Base-by-base conservation (phyloP, 2,888 invertebrate species). In the Cremastobaeus sp. region DNA sequence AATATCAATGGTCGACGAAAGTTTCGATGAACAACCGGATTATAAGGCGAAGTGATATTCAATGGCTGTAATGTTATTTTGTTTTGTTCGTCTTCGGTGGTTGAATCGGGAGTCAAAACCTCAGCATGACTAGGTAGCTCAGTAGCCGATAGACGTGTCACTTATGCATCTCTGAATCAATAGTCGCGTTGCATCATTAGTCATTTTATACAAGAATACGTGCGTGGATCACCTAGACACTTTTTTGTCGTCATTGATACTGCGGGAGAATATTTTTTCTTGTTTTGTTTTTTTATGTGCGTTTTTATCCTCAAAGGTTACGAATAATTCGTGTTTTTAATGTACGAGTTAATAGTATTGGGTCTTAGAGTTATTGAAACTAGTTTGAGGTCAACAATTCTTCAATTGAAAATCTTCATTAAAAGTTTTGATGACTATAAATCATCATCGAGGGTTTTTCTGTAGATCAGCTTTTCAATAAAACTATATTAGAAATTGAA, bases 111-210 rank as follows among this genome's bases (percentile, higher is more conserved):
- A 86, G 85, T 87, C 84, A 82, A 86, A 87, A 86, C 86, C 86
- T 86, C 86, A 86, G 85, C 86, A 85, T 87, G 86, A 86, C 86
- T 87, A 62, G 83, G 85, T 84, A 82, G 81, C 84, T 84, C 83
- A 80, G 82, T 84, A 84, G 84, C 84, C 86, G 85, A 84, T 83
- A 84, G 84, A 86, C 84, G 85, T 85, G 85, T 85, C 86, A 86
- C 85, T 86, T 85, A 82, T 83, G 84, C 84, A 83, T 83, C 83
- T 83, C 77, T 83, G 83, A 85, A 86, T 86, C 85, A 85, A 86
- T 86, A 84, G 83, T 80, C 78, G 83, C 81, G 83, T 77, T 76
- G 77, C 79, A 83, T 85, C 85, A 85, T 85, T 83, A 84, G 81
- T 85, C 84, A 83, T 83, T 83, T 84, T 79, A 79, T 76, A 79